Percentiles rank a stretch among this genome's conserved stretches.
Conservation (phyloP, 2,797 vertebrate genomes). For the Thamnophis elegans region DNA sequence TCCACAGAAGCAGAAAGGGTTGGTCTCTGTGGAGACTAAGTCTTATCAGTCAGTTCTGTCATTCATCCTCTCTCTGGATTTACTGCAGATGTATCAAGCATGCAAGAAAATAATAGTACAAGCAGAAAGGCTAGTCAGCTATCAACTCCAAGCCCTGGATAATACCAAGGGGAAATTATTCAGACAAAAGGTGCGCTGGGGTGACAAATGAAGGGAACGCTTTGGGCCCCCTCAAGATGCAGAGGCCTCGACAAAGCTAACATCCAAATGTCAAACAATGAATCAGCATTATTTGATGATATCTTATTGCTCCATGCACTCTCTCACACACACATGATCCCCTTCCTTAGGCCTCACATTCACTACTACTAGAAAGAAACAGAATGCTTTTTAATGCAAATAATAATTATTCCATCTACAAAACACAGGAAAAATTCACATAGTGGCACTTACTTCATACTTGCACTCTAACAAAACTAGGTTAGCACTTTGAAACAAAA, state of each 20-base stretch:
- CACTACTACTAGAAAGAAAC: constrained; percentile 70
- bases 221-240: constrained; percentile 73
- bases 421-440: constrained; percentile 57
- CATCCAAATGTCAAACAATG: constrained; percentile 83
- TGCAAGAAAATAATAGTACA: constrained; percentile 78
- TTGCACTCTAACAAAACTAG: not conserved
- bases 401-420: constrained; percentile 64
- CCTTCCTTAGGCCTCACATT: constrained; percentile 18
- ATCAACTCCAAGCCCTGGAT: constrained; percentile 70
- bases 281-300: constrained; percentile 89
- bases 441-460: not conserved
- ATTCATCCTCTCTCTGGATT: constrained; percentile 71
- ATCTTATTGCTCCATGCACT: constrained; percentile 74
- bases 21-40: constrained; percentile 63
- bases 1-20: constrained; percentile 59
- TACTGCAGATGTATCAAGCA: constrained; percentile 79
- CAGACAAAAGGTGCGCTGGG: constrained; percentile 93
- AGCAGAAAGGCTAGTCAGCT: constrained; percentile 73
- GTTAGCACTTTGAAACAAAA: not conserved
- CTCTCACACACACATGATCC: constrained; percentile 9
- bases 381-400: constrained; percentile 81
- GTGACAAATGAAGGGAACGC: constrained; percentile 91
- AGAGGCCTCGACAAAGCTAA: constrained; percentile 81
- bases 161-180: constrained; percentile 84
- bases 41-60: constrained; percentile 73